Evolutionary conservation across 2,888 invertebrate genomes (phyloP), one percentile per base, ranked within the genome.

Genomic region (Eurytoma californica): DNA sequence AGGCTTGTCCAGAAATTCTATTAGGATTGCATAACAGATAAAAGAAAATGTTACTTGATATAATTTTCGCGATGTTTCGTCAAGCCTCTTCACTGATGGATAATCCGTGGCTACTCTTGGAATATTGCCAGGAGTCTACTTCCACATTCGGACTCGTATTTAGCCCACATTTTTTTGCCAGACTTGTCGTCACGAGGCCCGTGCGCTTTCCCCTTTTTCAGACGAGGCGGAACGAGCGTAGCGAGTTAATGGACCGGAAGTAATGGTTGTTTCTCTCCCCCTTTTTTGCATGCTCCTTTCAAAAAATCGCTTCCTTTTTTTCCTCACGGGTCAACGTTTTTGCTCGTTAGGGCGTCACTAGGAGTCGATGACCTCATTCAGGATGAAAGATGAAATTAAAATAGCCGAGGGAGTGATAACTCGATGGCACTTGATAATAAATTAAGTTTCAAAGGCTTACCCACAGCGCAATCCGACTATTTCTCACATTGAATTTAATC

Each of bases 231-330:
- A 18, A 39, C 18, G 14, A 67, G 65, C n/a, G 61, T 39, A 2
- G 14, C 53, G 24, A 69, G 58, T 76, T 76, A 76, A 76, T 76
- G 63, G 63, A 58, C 24, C 51, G 74, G 28, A 74, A 74, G 30
- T 66, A 58, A 74, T 74, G 51, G 28, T 18, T 58, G 58, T 24
- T 70, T 60, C 18, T 53, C 53, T 53, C n/a, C 18, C 12, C n/a
- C 39, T 39, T 47, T 74, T 58, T 49, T 28, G 49, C 28, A 28
- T 57, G 63, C 14, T n/a, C 2, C 58, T 12, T 16, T 49, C 24
- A 47, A 49, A 58, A 58, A 58, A 70, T 70, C 58, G 16, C 12
- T 67, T 67, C 53, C 12, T 67, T 66, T 66, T 28, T 66, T 28
- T 30, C 47, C 24, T n/a, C 53, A 68, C 5, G 58, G 58, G 16